Evolutionary conservation across 2,888 invertebrate genomes (phyloP).

Genomic region (Therioaphis trifolii): DNA sequence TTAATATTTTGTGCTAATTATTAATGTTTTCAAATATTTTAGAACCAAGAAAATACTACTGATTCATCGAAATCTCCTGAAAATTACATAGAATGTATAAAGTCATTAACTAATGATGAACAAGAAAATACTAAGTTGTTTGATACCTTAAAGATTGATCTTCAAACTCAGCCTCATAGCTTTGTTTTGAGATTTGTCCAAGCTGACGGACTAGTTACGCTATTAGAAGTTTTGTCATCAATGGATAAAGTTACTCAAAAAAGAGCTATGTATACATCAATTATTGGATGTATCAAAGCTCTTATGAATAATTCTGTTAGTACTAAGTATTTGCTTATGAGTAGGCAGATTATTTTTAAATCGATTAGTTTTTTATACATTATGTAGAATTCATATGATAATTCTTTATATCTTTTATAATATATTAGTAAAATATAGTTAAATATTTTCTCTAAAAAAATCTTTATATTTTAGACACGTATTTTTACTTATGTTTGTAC

Average conservation of each 20-base stretch:
- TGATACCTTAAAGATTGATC: conserved; percentile 91
- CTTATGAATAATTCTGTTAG: conserved; percentile 98
- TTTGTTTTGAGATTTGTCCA: conserved; percentile 94
- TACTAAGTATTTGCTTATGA: conserved; percentile 69
- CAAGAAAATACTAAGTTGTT: conserved; percentile 73
- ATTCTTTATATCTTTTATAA: too few relatives aligned
- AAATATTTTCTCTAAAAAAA: too few relatives aligned
- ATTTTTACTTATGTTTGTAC: too few relatives aligned
- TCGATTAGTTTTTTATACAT: too few relatives aligned
- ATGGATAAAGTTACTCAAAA: conserved; percentile 83
- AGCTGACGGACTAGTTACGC: conserved; percentile 82
- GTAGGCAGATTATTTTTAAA: too few relatives aligned
- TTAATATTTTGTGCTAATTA: conserved; percentile 61
- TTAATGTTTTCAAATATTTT: too few relatives aligned
- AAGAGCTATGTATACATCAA: conserved; percentile 87
- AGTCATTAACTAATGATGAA: conserved; percentile 77
- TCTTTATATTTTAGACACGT: too few relatives aligned
- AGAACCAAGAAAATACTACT: conserved; percentile 72
- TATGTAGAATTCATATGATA: too few relatives aligned
- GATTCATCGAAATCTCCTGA: conserved; percentile 84
- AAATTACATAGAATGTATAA: conserved; percentile 82
- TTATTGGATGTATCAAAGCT: conserved; percentile 94
- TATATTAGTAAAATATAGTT: too few relatives aligned
- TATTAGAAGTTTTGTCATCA: conserved; percentile 81
- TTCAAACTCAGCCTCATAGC: conserved; percentile 93